Conservation (phyloP, 2,113 vertebrate genomes). For the Gnathonemus longibarbis region DNA sequence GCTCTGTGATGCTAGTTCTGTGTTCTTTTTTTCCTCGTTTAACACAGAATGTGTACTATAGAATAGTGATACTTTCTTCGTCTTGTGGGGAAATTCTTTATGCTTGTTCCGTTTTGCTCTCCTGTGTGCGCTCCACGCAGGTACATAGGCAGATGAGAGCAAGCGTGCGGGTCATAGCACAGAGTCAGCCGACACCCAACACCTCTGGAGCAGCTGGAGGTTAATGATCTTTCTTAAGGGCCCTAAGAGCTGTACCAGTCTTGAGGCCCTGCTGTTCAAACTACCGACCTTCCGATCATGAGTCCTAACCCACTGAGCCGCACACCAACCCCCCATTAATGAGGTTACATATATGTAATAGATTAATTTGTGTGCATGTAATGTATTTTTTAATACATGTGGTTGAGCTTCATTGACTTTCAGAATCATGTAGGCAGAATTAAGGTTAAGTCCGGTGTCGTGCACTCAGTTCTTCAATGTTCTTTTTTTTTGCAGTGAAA, state of each 20-base stretch:
- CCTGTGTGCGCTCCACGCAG: not conserved
- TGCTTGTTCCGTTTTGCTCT: not conserved
- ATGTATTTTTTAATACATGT: not conserved
- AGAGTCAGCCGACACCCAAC: not conserved
- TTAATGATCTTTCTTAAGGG: not conserved
- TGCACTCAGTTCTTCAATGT: not conserved
- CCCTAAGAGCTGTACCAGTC: not conserved
- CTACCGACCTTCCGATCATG: not conserved
- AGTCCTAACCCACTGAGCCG: not conserved
- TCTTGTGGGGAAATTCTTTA: not conserved
- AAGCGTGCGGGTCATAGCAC: not conserved
- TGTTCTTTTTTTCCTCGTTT: not conserved
- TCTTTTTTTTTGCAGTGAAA: not conserved
- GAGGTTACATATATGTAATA: not conserved
- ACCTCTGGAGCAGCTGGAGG: not conserved
- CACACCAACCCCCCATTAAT: not conserved
- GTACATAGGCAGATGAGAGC: not conserved
- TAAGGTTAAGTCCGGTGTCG: not conserved
- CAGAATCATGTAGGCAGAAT: not conserved
- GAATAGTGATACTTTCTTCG: not conserved
- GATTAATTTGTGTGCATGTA: not conserved
- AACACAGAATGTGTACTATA: not conserved
- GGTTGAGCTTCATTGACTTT: not conserved
- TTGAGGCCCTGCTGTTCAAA: not conserved
- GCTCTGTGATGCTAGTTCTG: not conserved